Conservation (phyloP, 2,797 vertebrate species). For the Pterois miles region DNA sequence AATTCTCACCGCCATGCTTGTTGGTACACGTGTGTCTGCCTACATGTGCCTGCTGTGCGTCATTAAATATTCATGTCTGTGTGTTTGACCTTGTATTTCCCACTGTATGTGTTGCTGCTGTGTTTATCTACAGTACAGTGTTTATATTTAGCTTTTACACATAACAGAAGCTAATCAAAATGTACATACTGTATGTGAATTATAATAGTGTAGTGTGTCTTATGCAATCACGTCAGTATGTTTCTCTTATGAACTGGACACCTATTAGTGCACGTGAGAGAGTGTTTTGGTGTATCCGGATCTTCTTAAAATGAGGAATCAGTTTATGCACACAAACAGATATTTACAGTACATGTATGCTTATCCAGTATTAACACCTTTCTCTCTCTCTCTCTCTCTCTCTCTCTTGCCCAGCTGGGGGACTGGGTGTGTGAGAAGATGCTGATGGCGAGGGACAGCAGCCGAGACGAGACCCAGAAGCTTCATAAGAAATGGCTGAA, state of each 20-base stretch:
- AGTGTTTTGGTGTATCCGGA: background rate
- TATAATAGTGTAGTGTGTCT: background rate
- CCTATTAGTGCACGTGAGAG: background rate
- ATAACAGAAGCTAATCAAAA: background rate
- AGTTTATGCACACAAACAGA: background rate
- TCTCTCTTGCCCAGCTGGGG: slow-evolving; percentile 75
- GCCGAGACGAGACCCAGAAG: slow-evolving; percentile 87
- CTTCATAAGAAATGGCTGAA: slow-evolving; percentile 93
- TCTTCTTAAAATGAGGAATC: background rate
- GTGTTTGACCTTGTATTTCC: slow-evolving; percentile 68
- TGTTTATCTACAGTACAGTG: background rate
- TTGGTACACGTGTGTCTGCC: slow-evolving; percentile 68
- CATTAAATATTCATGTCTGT: slow-evolving; percentile 53
- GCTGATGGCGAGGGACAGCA: slow-evolving; percentile 90
- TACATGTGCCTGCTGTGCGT: slow-evolving; percentile 61
- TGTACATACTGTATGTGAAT: background rate
- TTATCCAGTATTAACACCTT: slow-evolving; percentile 6
- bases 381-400: slow-evolving; percentile 12
- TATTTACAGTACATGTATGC: slow-evolving; percentile 10
- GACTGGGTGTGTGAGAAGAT: slow-evolving; percentile 90
- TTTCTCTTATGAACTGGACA: background rate
- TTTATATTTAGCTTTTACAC: background rate
- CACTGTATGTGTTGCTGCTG: background rate
- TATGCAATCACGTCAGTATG: background rate
- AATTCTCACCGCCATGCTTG: slow-evolving; percentile 63